Evolutionary conservation across 2,797 vertebrate species (phyloP), one percentile per base, ranked within the genome.

Genomic region (Esox lucius): DNA sequence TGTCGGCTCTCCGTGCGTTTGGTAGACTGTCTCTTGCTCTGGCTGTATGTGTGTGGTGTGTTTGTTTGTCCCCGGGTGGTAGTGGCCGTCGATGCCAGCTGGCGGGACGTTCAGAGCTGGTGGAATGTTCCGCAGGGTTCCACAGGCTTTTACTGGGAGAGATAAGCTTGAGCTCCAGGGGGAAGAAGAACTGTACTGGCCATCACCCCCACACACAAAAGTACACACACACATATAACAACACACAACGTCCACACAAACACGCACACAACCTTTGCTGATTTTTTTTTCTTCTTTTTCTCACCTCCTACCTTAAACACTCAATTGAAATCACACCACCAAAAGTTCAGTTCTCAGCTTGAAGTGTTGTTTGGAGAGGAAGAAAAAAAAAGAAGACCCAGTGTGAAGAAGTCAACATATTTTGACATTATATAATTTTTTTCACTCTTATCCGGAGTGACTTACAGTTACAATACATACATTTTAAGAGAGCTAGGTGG

Each of bases 101-200:
- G 70, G 51, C 51, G 31, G 28, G 69, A 19, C 17, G 69, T 71
- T 71, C 69, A 59, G 70, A 71, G 70, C 49, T 56, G 70, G 49
- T 71, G 70, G 70, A 71, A 71, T 71, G 70, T 71, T 71, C 70
- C 70, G 70, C 51, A 22, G 51, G 70, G 70, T 71, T 71, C 49
- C 51, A 22, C 49, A 51, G 53, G 51, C 17, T 59, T 71, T 70
- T 59, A 71, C 70, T 71, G 70, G 70, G 70, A 71, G 51, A 56
- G 70, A 71, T 71, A 71, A 59, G 28, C 70, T 59, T 35, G 17
- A 71, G 68, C 28, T 22, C 49, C 28, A 17, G 31, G 49, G 70
- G 70, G 31, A 3, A 31, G 26, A 59, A 19, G 56, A 35, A n/a
- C 70, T n/a, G 53, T 53, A 39, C 49, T 56, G 70, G 51, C 51